Conservation (phyloP, 1,140 invertebrate species). For the Aphidius ervi region DNA sequence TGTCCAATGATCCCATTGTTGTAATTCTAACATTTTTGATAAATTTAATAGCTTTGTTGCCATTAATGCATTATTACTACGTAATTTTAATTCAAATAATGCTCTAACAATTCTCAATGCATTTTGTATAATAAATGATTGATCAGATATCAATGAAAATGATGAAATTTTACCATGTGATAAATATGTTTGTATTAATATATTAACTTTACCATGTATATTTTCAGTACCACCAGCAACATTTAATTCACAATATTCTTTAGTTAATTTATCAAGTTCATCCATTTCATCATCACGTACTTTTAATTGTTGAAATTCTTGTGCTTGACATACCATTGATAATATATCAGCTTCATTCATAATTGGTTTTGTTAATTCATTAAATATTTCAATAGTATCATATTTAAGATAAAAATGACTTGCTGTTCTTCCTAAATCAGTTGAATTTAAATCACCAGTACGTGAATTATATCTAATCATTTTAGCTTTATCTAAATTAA, state of each 20-base stretch:
- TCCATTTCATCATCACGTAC: conserved; percentile 91
- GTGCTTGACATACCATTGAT: conserved; percentile 81
- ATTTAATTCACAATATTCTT: conserved; percentile 70
- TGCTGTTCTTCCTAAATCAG: conserved; percentile 90
- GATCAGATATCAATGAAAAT: conserved; percentile 90
- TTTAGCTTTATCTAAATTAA: conserved; percentile 81
- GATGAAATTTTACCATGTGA: conserved; percentile 74
- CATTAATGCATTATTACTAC: conserved; percentile 85
- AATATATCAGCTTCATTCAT: conserved; percentile 89
- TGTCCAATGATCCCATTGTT: conserved; percentile 83
- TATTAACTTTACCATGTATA: conserved; percentile 94
- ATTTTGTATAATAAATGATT: conserved; percentile 92
- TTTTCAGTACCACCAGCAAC: conserved; percentile 82
- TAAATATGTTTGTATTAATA: conserved; percentile 89
- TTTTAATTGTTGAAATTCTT: conserved; percentile 96
- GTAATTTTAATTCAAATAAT: conserved; percentile 89
- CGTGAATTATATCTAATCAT: conserved; percentile 90
- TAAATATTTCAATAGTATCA: conserved; percentile 90
- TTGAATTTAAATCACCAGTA: conserved; percentile 78
- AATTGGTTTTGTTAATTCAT: conserved; percentile 69
- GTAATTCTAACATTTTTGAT: conserved; percentile 85
- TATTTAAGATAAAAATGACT: conserved; percentile 98
- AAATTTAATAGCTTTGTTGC: conserved; percentile 75
- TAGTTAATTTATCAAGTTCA: conserved; percentile 76
- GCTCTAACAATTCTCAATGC: conserved; percentile 84